phyloP scores from a whole-genome alignment of 2,113 vertebrate species.

The Orycteropus afer region DNA sequence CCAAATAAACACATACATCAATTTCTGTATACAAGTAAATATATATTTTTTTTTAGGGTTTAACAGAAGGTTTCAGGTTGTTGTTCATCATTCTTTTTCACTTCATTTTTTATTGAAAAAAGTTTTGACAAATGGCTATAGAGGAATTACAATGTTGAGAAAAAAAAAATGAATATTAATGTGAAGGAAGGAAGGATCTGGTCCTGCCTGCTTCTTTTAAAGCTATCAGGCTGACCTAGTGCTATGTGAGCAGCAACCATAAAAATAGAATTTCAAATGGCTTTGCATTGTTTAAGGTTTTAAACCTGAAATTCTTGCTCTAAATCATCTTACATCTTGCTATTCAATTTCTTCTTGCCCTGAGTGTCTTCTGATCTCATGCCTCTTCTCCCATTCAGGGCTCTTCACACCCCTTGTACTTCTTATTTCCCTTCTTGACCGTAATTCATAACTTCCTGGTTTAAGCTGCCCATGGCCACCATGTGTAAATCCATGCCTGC shows the following conservation, averaged over 20 bases:
- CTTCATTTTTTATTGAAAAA: conserved; percentile 44
- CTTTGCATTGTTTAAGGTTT: neutral
- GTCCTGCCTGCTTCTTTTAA: neutral
- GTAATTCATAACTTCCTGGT: neutral
- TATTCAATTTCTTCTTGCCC: neutral
- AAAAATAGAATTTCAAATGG: neutral
- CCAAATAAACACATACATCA: conserved; percentile 52
- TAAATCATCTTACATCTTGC: no score
- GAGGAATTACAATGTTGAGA: conserved; percentile 5
- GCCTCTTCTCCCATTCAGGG: neutral
- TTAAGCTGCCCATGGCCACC: neutral
- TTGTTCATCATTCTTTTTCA: conserved; percentile 41
- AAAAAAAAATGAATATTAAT: conserved; percentile 48
- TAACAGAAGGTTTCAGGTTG: conserved; percentile 47
- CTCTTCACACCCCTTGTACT: neutral
- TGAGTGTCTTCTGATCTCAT: neutral
- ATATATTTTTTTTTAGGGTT: neutral
- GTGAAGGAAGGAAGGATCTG: neutral
- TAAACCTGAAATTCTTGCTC: neutral
- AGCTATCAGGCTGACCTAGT: neutral
- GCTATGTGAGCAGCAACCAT: neutral
- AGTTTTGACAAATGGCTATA: conserved; percentile 61
- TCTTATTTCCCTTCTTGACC: neutral
- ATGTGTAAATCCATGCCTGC: neutral
- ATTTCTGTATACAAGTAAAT: conserved; percentile 58